Base-by-base conservation (phyloP, 2,797 vertebrate species). In the Sebastiscus albofasciatus region DNA sequence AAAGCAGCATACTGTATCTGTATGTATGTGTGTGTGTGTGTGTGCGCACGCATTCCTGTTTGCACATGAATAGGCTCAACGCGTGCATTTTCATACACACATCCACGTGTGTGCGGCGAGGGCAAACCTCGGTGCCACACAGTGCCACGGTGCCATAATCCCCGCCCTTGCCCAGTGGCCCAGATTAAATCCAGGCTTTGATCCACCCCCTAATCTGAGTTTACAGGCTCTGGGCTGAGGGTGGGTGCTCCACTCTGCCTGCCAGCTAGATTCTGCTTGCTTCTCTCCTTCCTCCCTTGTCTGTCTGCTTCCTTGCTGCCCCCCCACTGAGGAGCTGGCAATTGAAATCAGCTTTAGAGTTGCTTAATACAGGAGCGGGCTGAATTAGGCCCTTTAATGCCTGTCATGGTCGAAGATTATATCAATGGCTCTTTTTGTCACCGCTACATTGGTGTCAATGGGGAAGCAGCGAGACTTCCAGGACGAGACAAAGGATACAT, bases 201-300 rank as follows among this genome's bases (percentile, higher is more conserved):
- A 96, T 96, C 95, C 95, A 90, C 94, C 95, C 95, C 94, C 94
- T 96, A 96, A 96, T 96, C 95, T 94, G 94, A 95, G 95, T 95
- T 96, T 96, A 95, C 94, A 95, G 95, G 92, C 95, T 93, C 84
- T 87, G 91, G 92, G 92, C 90, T 89, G 91, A 95, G 94, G 94
- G 94, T 93, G 94, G 94, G 92, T 93, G 92, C 94, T 92, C 86
- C 55, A 71, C 86, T 93, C 88, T 93, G 92, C 93, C 94, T 94
- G 94, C 93, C 92, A 94, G 94, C 92, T 77, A 95, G 75, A 94
- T 91, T 94, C 86, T 89, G 90, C 90, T 88, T 91, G 85, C 91
- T 92, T 94, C 86, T 93, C 89, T 84, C 87, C 91, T 91, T 84
- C 84, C 85, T 90, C 85, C 75, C 88, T 89, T 92, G 86, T 91